phyloP scores from a whole-genome alignment of 2,797 vertebrate genomes.

The Helicolenus hilgendorfi region DNA sequence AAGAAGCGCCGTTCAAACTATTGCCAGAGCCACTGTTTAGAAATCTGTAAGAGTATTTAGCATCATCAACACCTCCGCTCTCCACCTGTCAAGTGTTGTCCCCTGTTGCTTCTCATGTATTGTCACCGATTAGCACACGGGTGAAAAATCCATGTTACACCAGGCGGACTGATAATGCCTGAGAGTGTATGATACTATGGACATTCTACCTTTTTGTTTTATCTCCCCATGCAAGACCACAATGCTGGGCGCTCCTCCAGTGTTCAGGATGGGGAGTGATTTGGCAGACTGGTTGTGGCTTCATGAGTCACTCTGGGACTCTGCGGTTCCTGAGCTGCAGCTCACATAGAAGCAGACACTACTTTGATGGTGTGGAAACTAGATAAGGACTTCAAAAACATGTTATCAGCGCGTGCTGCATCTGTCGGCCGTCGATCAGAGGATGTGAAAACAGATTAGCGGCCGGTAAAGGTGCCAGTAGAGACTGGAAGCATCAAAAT shows the following conservation, averaged over 20 bases:
- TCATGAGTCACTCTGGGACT: slow-evolving; percentile 38
- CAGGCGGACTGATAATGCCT: slow-evolving; percentile 8
- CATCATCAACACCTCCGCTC: slow-evolving; percentile 2
- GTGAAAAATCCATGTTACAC: background rate
- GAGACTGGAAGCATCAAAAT: slow-evolving; percentile 11
- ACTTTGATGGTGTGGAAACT: slow-evolving; percentile 58
- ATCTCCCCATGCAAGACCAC: slow-evolving; percentile 36
- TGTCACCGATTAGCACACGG: background rate
- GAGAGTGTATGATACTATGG: slow-evolving; percentile 6
- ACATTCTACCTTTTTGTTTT: slow-evolving; percentile 23
- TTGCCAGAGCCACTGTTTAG: background rate
- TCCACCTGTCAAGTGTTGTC: background rate
- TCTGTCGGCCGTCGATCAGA: slow-evolving; percentile 42
- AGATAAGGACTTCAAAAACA: slow-evolving; percentile 74
- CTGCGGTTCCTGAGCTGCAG: slow-evolving; percentile 43
- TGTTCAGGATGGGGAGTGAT: slow-evolving; percentile 31
- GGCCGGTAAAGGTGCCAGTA: slow-evolving; percentile 10
- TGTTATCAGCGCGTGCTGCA: slow-evolving; percentile 54
- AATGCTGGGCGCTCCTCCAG: slow-evolving; percentile 46
- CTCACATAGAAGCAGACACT: slow-evolving; percentile 40
- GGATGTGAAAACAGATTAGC: slow-evolving; percentile 48
- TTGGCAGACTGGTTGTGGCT: slow-evolving; percentile 36
- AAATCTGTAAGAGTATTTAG: slow-evolving; percentile 17
- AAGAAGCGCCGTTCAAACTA: background rate
- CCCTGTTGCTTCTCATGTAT: background rate